Conservation (phyloP, 1,140 invertebrate genomes). For the Babylonia areolata region DNA sequence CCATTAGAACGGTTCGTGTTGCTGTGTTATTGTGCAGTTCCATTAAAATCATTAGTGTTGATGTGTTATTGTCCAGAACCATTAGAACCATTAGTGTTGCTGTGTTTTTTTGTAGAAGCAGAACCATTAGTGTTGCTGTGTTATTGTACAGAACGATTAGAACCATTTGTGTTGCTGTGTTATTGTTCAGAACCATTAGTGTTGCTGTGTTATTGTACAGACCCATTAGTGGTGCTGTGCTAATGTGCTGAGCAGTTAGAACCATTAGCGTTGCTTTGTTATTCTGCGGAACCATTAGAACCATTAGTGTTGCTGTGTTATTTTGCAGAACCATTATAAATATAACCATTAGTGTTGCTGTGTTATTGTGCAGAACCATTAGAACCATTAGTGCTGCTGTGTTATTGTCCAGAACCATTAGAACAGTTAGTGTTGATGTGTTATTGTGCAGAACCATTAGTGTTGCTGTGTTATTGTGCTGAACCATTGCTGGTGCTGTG, state of each 20-base stretch:
- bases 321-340: constrained; percentile 65
- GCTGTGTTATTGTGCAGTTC: constrained; percentile 51
- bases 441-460: constrained; percentile 62
- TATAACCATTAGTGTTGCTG: no score
- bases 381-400: constrained; percentile 47
- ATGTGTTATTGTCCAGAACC: constrained; percentile 58
- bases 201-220: constrained; percentile 49
- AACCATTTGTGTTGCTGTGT: no score
- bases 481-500: constrained; percentile 57
- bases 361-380: constrained; percentile 59
- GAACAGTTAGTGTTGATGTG: constrained; percentile 38
- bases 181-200: constrained; percentile 63
- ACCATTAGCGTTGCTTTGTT: constrained; percentile 31
- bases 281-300: constrained; percentile 62
- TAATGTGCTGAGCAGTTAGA: constrained; percentile 63
- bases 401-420: constrained; percentile 62
- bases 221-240: constrained; percentile 53
- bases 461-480: constrained; percentile 45
- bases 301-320: constrained; percentile 31
- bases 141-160: constrained; percentile 63
- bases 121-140: no score
- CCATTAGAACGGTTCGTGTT: constrained; percentile 56
- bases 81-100: constrained; percentile 53
- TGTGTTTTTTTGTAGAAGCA: constrained; percentile 60
- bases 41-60: no score